phyloP scores from a whole-genome alignment of 2,113 vertebrate genomes.

The Odontesthes bonariensis region DNA sequence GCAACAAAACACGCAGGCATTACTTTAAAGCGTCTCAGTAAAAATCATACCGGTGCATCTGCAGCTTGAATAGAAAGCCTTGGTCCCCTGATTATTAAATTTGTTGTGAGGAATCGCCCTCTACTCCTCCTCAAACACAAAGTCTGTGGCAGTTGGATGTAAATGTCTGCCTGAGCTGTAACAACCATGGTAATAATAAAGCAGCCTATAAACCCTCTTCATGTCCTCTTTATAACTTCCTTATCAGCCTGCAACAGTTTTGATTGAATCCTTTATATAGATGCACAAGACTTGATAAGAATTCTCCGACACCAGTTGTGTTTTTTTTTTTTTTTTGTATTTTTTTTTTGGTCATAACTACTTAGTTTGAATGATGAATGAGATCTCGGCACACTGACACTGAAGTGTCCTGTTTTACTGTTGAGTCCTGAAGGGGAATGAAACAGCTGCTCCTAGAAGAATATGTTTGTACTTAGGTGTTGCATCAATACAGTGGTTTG shows the following conservation, averaged over 20 bases:
- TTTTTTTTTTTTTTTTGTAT: conserved; percentile 20
- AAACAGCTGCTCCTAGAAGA: conserved; percentile 37
- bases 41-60: background rate
- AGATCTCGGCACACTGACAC: conserved; percentile 29
- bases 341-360: conserved; percentile 35
- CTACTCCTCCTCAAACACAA: conserved; percentile 27
- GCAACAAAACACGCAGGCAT: background rate
- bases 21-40: background rate
- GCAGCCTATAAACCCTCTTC: conserved; percentile 53
- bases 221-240: conserved; percentile 59
- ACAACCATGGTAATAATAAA: conserved; percentile 48
- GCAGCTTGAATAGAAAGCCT: conserved; percentile 10
- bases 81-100: background rate
- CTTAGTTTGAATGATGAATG: conserved; percentile 49
- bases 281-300: conserved; percentile 59
- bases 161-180: conserved; percentile 53
- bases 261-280: conserved; percentile 61
- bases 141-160: conserved; percentile 37
- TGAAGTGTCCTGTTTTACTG: conserved; percentile 14
- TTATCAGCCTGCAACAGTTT: conserved; percentile 47
- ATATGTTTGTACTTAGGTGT: conserved; percentile 30
- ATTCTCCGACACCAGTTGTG: conserved; percentile 40
- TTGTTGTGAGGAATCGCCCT: conserved; percentile 17
- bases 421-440: conserved; percentile 11
- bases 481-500: conserved; percentile 12